Evolutionary conservation across 2,113 vertebrate genomes (phyloP), one percentile per base, ranked within the genome.

Genomic region (Crotalus helleri): DNA sequence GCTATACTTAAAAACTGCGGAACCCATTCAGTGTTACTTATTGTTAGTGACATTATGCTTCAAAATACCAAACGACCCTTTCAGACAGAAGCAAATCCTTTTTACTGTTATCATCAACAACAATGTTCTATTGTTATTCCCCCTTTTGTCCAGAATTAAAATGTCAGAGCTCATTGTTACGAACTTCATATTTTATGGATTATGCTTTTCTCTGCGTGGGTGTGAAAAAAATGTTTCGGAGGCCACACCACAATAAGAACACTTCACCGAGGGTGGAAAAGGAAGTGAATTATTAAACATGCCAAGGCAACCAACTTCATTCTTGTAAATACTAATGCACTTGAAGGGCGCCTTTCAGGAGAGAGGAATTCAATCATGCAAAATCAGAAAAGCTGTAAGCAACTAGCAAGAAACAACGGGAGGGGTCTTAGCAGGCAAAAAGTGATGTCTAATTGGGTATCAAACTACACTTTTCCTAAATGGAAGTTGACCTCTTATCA

Each of bases 201-300:
- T 86, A 94, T 49, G 39, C 13, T 26, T 85, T 93, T 39, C 59
- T 39, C 88, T 64, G 58, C n/a, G 54, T 87, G 81, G n/a, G 69
- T 39, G 69, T 39, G 69, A 81, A 51, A 87, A 59, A 92, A 92
- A 88, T 92, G 61, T 58, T 90, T 64, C 58, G 88, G 90, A 96
- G 88, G 15, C 55, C 69, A 91, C 46, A 51, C 8, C 87, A 61
- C 44, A 91, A 91, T 88, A 81, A 44, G 92, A 8, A 5, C n/a
- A 55, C 2, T 90, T 24, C 57, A 94, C 53, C 2, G 1, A 94
- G 5, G 69, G 13, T 19, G 10, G 26, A 89, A 39, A 23, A 93
- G 39, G 55, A 94, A 95, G 33, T 91, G 91, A 94, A 92, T 74
- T 93, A 91, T 88, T 94, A 93, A 93, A 0, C 15, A 92, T n/a